These are phyloP conservation scores for Erythrolamprus reginae DNA, from an alignment of 2,113 vertebrate species.

Conservation along the genomic window DNA sequence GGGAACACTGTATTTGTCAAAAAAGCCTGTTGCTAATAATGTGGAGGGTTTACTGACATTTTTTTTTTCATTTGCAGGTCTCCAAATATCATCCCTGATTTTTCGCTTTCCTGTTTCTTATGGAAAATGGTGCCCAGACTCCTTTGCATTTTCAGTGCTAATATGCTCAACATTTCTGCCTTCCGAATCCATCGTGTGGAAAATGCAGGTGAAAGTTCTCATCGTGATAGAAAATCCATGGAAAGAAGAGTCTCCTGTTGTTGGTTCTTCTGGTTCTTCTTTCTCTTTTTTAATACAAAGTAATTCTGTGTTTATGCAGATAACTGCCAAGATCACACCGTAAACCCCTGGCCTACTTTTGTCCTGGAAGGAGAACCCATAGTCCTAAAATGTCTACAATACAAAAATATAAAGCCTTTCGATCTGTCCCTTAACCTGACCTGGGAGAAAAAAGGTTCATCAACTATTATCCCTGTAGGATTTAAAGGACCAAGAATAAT, in stretches of 20 bases:
- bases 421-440: conserved; percentile 43
- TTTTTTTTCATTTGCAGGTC: conserved; percentile 39
- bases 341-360: conserved; percentile 51
- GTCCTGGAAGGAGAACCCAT: conserved; percentile 75
- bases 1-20: too few species aligned
- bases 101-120: not conserved
- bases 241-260: not conserved
- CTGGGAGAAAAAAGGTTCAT: conserved; percentile 63
- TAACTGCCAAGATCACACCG: conserved; percentile 58
- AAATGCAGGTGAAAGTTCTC: conserved; percentile 49
- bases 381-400: conserved; percentile 70
- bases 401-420: conserved; percentile 42
- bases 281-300: not conserved
- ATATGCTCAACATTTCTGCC: conserved; percentile 20
- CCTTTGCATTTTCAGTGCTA: conserved; percentile 35
- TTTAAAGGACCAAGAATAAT: conserved; percentile 58
- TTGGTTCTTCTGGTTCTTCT: not conserved
- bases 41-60: not conserved
- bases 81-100: not conserved
- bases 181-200: conserved; percentile 42
- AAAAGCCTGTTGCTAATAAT: not conserved
- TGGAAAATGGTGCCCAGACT: conserved; percentile 7
- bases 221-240: not conserved
- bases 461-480: conserved; percentile 14
- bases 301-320: conserved; percentile 38